Conservation (phyloP, 2,888 invertebrate species). For the Drosophila conformis region DNA sequence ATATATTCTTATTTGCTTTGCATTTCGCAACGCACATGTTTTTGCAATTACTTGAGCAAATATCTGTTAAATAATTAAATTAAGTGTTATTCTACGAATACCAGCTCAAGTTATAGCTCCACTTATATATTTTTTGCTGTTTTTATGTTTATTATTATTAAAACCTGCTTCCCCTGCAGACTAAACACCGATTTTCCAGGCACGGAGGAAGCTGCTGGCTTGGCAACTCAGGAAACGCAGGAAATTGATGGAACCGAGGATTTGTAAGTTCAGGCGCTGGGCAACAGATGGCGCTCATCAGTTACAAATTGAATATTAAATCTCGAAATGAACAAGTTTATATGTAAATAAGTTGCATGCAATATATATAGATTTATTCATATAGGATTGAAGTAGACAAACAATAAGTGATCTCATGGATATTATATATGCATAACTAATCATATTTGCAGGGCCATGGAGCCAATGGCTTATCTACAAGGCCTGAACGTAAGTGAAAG, state of each 20-base stretch:
- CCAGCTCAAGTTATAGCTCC: neutral
- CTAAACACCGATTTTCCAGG: conserved; percentile 1
- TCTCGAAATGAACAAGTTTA: neutral
- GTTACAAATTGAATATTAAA: neutral
- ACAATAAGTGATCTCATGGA: neutral
- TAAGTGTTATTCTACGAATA: neutral
- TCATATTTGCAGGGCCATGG: conserved; percentile 49
- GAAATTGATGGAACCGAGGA: conserved; percentile 27
- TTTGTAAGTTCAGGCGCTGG: conserved; percentile 18
- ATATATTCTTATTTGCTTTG: neutral
- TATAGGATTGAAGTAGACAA: neutral
- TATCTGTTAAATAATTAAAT: neutral
- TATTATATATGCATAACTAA: neutral
- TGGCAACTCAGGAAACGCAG: conserved; percentile 19
- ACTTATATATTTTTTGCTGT: accelerated
- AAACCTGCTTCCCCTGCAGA: conserved; percentile 3
- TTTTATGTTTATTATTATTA: neutral
- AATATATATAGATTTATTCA: neutral
- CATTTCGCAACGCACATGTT: neutral
- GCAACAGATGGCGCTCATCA: conserved; percentile 1
- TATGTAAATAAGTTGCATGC: neutral
- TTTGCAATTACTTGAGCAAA: neutral
- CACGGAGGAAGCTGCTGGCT: conserved; percentile 15
- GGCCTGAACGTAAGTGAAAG: conserved; percentile 75
- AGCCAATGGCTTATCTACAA: conserved; percentile 76